Evolutionary conservation across 2,888 invertebrate genomes (phyloP).

Genomic region (Eurytoma californica): DNA sequence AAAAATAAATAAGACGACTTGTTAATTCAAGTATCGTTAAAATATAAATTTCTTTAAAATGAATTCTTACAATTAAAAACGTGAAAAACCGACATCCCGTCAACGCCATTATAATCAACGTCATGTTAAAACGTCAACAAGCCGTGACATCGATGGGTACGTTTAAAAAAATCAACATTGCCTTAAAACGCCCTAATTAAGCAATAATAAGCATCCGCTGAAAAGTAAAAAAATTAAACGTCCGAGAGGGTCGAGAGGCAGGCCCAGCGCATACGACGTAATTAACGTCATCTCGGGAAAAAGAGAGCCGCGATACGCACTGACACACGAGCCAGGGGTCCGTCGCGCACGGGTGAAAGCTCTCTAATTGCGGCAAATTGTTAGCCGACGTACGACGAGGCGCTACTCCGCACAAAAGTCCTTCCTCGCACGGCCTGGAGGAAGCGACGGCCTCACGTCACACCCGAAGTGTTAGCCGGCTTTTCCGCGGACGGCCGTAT

Average conservation of each 20-base stretch:
- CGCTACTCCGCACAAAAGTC: constrained; percentile 34
- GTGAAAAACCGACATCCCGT: too few species aligned
- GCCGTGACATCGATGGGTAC: too few species aligned
- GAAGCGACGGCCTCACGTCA: constrained; percentile 1
- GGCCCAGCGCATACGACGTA: neutral
- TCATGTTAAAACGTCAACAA: too few species aligned
- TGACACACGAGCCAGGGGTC: constrained; percentile 6
- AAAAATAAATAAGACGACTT: too few species aligned
- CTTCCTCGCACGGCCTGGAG: constrained; percentile 15
- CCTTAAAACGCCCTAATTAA: too few species aligned
- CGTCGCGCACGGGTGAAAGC: constrained; percentile 37
- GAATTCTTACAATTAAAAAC: too few species aligned
- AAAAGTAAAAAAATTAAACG: neutral
- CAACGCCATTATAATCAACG: too few species aligned
- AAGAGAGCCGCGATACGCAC: neutral
- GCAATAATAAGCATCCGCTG: too few species aligned
- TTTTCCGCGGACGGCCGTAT: constrained; percentile 10
- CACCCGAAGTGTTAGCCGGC: constrained; percentile 37
- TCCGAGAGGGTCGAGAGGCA: neutral
- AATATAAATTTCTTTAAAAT: too few species aligned
- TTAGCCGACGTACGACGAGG: constrained; percentile 25
- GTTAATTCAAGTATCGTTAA: too few species aligned
- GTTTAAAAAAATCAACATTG: too few species aligned
- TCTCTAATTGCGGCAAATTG: constrained; percentile 44
- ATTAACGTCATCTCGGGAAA: constrained; percentile 34